Evolutionary conservation across 2,888 invertebrate genomes (phyloP), one percentile per base, ranked within the genome.

Genomic region (Ethmia dodecea): DNA sequence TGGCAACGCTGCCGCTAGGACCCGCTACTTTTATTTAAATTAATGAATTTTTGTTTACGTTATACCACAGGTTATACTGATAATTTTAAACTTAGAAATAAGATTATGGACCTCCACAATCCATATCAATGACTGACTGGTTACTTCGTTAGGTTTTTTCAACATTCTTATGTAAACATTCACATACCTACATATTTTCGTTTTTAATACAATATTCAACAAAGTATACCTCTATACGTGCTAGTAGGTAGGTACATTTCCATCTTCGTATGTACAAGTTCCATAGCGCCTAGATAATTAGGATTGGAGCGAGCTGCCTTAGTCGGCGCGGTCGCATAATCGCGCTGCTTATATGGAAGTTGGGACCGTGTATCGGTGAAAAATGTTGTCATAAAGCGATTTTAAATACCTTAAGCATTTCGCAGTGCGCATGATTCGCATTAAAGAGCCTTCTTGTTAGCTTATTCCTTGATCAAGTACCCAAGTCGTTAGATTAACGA

Each of bases 331-430:
- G 67, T 63, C 75, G 77, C 77, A 73, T 77, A 79, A 78, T 74
- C 67, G 50, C 53, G 38, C 42, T 43, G 50, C 83, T 67, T 79
- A 67, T 81, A 84, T 68, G 83, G 84, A 52, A 72, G 61, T 60
- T 51, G 43, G 59, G 59, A 52, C 56, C 57, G 61, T 58, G 67
- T 72, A 74, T 77, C 71, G 60, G 70, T 73, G 75, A 76, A 81
- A 84, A 80, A 81, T 83, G 80, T 73, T 73, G 81, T 77, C 70
- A 76, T 69, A 72, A 66, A 73, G 58, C 69, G 66, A 70, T 77
- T 77, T 71, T 61, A 77, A 76, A 69, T 70, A 63, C 63, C 59
- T 62, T 59, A 52, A 59, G 55, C 61, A 65, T 77, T 75, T 74
- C 54, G 54, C 55, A 60, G 60, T 50, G 47, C 49, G 44, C 57